Evolutionary conservation across 2,797 vertebrate species (phyloP), one percentile per base, ranked within the genome.

Genomic region (Morus bassanus): DNA sequence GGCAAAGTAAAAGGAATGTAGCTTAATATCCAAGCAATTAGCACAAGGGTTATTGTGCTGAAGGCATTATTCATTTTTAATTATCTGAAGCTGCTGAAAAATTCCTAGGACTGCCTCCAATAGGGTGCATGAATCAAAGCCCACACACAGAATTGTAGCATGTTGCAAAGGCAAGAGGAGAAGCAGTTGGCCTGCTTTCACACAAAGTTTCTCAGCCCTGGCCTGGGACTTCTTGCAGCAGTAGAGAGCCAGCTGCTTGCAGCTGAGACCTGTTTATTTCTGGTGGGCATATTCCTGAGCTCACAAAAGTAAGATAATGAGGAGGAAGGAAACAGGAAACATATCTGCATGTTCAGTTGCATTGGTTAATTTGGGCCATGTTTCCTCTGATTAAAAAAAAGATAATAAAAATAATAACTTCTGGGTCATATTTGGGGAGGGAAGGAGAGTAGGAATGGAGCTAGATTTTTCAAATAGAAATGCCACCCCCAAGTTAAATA

Each of bases 101-200:
- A 96, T 96, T 94, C 93, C 93, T 93, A 91, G 87, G 96, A 75
- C 39, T 88, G 91, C 89, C 93, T 97, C 92, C 93, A 95, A 63
- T 88, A 9, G 73, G 78, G 69, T 65, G 13, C 65, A 50, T n/a
- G 65, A 95, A 93, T 93, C 57, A 68, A 94, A 94, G 92, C 78
- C 96, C 96, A 96, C 94, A 88, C 93, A 93, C 93, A 95, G 94
- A 89, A 95, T 37, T 31, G 92, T 4, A 75, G 86, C 72, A 15
- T 17, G 39, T 43, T 92, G 80, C 85, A 92, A 85, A 95, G 84
- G 81, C 86, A 75, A 60, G 75, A 81, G 68, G 69, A 91, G 93
- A 78, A 89, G 87, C 43, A 18, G 30, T 94, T 95, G 86, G 88
- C 77, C 77, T 67, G 31, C 10, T 81, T 81, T 89, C 87, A 80